Percentiles rank a stretch among this genome's conserved stretches.
These are phyloP conservation scores for Cisticola juncidis DNA, from an alignment of 2,113 vertebrate species.

Conservation along the genomic window DNA sequence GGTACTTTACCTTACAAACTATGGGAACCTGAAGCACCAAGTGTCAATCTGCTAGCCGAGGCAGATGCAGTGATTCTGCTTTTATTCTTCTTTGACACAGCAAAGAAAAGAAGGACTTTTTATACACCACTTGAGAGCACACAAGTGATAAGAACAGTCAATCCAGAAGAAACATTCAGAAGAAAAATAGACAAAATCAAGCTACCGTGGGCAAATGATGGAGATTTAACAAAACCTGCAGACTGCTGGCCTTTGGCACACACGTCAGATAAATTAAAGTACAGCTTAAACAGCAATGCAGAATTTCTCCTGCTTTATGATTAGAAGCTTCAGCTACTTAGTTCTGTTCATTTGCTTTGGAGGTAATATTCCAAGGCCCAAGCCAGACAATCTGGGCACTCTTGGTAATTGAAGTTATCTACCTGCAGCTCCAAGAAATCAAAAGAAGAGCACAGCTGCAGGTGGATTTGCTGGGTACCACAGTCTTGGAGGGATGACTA, in stretches of 20 bases:
- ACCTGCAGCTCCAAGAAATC: neutral
- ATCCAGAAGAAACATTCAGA: neutral
- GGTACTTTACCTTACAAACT: neutral
- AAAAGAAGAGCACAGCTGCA: neutral
- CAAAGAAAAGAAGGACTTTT: neutral
- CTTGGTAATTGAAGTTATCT: neutral
- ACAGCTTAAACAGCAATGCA: neutral
- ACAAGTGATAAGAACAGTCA: neutral
- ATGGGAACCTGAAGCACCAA: neutral
- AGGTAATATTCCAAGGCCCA: neutral
- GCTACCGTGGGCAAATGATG: neutral
- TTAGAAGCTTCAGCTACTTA: neutral
- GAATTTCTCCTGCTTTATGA: neutral
- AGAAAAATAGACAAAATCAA: neutral
- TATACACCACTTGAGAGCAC: neutral
- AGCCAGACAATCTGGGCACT: neutral
- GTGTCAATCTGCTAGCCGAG: neutral
- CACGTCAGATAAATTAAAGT: neutral
- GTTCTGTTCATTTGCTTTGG: neutral
- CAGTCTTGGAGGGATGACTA: neutral
- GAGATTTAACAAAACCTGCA: neutral
- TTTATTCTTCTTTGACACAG: neutral
- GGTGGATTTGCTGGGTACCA: neutral
- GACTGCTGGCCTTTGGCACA: neutral
- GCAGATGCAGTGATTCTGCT: neutral